A percentile compares a stretch with the other conserved stretches of the same genome.
These are phyloP conservation scores for Hemiprocne comata DNA, from an alignment of 2,113 vertebrate species.

Conservation along the genomic window DNA sequence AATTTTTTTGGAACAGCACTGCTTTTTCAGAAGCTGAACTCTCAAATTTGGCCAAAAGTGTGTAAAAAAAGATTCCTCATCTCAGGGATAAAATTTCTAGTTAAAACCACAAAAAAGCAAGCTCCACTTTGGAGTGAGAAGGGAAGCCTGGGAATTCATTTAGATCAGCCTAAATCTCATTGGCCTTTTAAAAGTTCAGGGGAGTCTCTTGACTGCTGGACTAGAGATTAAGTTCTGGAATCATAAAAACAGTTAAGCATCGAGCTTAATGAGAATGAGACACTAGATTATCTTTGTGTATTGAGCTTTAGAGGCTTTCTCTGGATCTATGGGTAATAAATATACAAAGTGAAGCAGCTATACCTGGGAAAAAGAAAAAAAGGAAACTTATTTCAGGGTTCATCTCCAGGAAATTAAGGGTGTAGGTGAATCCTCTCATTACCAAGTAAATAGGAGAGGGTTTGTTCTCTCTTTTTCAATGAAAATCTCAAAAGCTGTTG, in stretches of 20 bases:
- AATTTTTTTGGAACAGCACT: constrained; percentile 23
- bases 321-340: constrained; percentile 8
- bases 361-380: neutral
- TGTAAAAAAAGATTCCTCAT: neutral
- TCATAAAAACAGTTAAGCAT: neutral
- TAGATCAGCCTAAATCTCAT: neutral
- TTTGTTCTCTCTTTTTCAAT: constrained; percentile 1
- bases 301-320: neutral
- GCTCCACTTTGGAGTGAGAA: neutral
- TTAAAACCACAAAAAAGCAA: constrained; percentile 52
- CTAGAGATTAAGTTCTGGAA: constrained; percentile 12
- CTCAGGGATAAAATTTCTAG: constrained; percentile 37
- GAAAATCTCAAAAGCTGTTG: constrained; percentile 22
- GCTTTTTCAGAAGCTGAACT: constrained; percentile 22
- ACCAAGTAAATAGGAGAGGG: neutral
- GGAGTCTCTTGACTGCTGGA: neutral
- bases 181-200: neutral
- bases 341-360: neutral
- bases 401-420: neutral
- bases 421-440: neutral
- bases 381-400: neutral
- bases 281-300: neutral
- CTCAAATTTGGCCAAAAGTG: constrained; percentile 3
- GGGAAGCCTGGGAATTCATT: constrained; percentile 40
- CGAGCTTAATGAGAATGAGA: neutral